Percentiles rank a stretch among this genome's conserved stretches.
These are phyloP conservation scores for Leptosomus discolor DNA, from an alignment of 2,113 vertebrate species.

Conservation along the genomic window DNA sequence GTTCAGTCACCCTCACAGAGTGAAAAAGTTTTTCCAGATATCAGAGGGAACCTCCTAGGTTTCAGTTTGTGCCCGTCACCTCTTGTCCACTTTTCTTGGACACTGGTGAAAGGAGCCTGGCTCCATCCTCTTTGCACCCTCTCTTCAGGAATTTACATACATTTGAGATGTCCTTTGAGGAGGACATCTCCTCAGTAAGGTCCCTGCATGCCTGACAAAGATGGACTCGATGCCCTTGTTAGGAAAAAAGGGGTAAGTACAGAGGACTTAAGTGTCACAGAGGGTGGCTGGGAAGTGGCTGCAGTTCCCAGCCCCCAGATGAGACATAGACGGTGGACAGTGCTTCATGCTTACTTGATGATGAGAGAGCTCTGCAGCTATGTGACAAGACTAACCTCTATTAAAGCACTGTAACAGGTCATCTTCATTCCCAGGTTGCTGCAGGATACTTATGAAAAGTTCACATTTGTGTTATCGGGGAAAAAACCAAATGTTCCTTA, in stretches of 20 bases:
- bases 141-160: background rate
- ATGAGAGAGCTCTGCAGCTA: background rate
- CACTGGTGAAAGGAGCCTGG: background rate
- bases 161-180: background rate
- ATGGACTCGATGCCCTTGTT: accelerated
- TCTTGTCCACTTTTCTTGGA: background rate
- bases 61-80: background rate
- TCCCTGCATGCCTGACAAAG: background rate
- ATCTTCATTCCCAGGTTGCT: background rate
- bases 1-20: background rate
- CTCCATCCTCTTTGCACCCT: background rate
- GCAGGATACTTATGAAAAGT: background rate
- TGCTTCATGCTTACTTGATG: background rate
- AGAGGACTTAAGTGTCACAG: background rate
- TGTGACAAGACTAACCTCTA: background rate
- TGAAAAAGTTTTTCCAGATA: background rate
- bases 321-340: background rate
- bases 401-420: background rate
- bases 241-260: background rate
- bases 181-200: background rate
- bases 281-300: background rate
- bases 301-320: background rate
- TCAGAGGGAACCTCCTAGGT: background rate
- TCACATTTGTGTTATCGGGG: background rate
- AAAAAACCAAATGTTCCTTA: background rate